Conservation (phyloP, 37 sponge, comb jelly and placozoan genomes). For the Halisarca cf. caerulea region DNA sequence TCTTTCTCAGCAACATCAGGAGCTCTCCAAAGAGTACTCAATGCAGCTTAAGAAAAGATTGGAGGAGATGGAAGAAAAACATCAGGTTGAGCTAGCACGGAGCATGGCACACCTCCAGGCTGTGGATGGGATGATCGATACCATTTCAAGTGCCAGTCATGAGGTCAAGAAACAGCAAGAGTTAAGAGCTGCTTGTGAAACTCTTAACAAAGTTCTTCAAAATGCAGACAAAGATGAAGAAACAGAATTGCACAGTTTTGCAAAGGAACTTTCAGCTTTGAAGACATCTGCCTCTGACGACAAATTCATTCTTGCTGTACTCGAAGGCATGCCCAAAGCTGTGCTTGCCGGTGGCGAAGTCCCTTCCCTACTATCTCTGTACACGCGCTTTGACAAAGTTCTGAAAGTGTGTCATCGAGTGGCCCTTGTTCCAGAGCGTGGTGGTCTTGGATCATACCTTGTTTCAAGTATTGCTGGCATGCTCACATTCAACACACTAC, state of each 20-base stretch:
- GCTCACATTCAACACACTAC: constrained; percentile 39
- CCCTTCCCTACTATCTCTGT: constrained; percentile 53
- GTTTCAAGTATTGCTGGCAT: constrained; percentile 63
- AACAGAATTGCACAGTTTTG: constrained; percentile 15
- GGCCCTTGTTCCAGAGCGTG: constrained; percentile 73
- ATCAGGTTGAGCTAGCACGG: constrained; percentile 56
- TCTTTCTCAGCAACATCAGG: constrained; percentile 33
- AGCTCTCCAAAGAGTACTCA: constrained; percentile 38
- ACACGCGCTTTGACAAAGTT: constrained; percentile 64
- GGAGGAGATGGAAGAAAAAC: constrained; percentile 27
- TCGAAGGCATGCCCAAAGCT: constrained; percentile 54
- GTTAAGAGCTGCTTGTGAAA: constrained; percentile 63
- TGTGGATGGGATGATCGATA: constrained; percentile 67
- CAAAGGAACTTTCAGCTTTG: constrained; percentile 38
- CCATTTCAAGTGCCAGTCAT: constrained; percentile 55
- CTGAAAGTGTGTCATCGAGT: constrained; percentile 58
- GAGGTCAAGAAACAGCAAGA: constrained; percentile 47
- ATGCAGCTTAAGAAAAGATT: constrained; percentile 31
- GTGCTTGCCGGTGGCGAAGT: constrained; percentile 53
- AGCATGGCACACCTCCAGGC: constrained; percentile 55
- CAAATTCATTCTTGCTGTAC: constrained; percentile 42
- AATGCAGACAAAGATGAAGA: constrained; percentile 19
- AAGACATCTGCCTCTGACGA: constrained; percentile 49
- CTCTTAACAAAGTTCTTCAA: constrained; percentile 45
- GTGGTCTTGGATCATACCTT: constrained; percentile 61